These are phyloP conservation scores for Danio jaintianensis DNA, from an alignment of 2,797 vertebrate species.

Conservation along the genomic window DNA sequence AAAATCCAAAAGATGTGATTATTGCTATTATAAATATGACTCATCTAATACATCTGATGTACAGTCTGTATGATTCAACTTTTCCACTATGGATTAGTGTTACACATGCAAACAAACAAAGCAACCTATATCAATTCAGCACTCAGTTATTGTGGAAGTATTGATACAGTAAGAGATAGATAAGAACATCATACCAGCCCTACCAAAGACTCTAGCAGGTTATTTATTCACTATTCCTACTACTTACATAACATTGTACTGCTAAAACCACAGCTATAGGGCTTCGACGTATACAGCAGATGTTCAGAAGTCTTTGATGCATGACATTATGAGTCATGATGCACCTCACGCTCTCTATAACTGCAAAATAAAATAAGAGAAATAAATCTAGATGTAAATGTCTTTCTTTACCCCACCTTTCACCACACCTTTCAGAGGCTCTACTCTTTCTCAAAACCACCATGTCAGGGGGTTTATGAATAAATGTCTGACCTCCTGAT, in stretches of 20 bases:
- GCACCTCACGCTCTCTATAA: background rate
- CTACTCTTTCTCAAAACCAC: slow-evolving; percentile 32
- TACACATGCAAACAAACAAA: no score
- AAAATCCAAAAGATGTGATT: no score
- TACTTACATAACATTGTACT: background rate
- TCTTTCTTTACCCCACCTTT: slow-evolving; percentile 64
- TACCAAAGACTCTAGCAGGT: no score
- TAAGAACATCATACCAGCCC: no score
- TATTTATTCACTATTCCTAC: no score
- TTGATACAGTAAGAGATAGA: no score
- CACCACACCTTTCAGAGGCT: slow-evolving; percentile 51
- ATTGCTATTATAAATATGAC: no score
- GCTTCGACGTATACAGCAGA: background rate
- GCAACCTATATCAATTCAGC: no score
- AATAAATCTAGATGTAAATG: slow-evolving; percentile 40
- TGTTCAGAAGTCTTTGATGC: background rate
- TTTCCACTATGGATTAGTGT: no score
- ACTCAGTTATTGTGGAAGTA: no score
- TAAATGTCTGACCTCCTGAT: slow-evolving; percentile 66
- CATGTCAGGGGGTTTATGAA: slow-evolving; percentile 63
- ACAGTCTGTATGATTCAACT: no score
- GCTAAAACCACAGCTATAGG: background rate
- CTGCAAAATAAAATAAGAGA: background rate
- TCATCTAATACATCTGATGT: no score
- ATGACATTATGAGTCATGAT: background rate